Evolutionary conservation across 2,888 invertebrate species (phyloP).

Genomic region (Lasioglossum pauxillum): DNA sequence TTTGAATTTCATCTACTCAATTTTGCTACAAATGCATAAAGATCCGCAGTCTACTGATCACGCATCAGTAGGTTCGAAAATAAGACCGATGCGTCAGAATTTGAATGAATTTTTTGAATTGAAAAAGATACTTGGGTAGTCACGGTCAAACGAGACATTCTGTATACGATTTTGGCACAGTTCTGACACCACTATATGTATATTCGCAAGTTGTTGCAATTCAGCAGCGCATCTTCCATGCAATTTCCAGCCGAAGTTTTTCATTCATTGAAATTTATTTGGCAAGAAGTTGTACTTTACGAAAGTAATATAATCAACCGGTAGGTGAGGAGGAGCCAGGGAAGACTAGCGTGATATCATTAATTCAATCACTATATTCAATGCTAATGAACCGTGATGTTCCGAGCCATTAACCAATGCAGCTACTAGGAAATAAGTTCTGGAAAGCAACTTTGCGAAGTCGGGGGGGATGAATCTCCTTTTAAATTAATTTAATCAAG

Average conservation of each 20-base stretch:
- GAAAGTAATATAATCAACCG: not conserved
- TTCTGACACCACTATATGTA: not conserved
- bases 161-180: not conserved
- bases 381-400: slow-evolving; percentile 9
- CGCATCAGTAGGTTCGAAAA: too few species aligned
- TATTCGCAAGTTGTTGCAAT: not conserved
- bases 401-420: slow-evolving; percentile 10
- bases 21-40: too few species aligned
- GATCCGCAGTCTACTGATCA: too few species aligned
- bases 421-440: not conserved
- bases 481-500: not conserved
- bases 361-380: slow-evolving; percentile 1
- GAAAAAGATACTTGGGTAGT: not conserved
- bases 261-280: not conserved
- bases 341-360: not conserved
- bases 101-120: not conserved
- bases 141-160: not conserved
- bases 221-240: not conserved
- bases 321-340: not conserved
- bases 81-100: too few species aligned
- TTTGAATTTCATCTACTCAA: too few species aligned
- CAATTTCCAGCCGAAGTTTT: not conserved
- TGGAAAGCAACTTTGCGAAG: not conserved
- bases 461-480: not conserved
- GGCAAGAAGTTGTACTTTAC: not conserved